Evolutionary conservation across 2,797 vertebrate genomes (phyloP).

Genomic region (Bradypodion ventrale): DNA sequence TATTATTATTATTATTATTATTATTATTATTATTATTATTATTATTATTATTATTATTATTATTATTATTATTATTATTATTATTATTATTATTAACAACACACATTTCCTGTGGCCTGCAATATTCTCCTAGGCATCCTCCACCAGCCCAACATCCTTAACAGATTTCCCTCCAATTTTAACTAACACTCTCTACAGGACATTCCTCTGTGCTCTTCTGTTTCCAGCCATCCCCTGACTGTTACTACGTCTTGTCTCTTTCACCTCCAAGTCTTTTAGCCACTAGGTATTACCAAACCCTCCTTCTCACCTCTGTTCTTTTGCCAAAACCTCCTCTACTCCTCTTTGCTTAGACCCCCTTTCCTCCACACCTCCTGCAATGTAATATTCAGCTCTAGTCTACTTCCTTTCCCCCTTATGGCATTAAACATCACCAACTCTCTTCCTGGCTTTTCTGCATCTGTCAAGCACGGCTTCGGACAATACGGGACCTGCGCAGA

Average conservation of each 20-base stretch:
- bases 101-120: constrained; percentile 6
- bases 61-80: too few species aligned
- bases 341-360: neutral
- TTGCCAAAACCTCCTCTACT: neutral
- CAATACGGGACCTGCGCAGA: too few species aligned
- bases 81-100: too few species aligned
- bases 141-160: neutral
- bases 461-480: too few species aligned
- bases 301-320: neutral
- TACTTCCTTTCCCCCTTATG: neutral
- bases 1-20: too few species aligned
- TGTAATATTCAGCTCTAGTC: neutral
- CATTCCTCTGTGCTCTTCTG: neutral
- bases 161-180: neutral
- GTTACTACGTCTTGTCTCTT: neutral
- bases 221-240: neutral
- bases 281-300: neutral
- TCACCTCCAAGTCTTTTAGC: neutral
- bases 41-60: too few species aligned
- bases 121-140: neutral
- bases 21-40: too few species aligned
- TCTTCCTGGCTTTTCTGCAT: neutral
- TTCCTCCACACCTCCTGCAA: neutral
- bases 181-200: neutral
- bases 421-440: neutral